Percentiles rank a stretch among this genome's conserved stretches.
These are phyloP conservation scores for Pituophis catenifer DNA, from an alignment of 2,113 vertebrate genomes.

Conservation along the genomic window DNA sequence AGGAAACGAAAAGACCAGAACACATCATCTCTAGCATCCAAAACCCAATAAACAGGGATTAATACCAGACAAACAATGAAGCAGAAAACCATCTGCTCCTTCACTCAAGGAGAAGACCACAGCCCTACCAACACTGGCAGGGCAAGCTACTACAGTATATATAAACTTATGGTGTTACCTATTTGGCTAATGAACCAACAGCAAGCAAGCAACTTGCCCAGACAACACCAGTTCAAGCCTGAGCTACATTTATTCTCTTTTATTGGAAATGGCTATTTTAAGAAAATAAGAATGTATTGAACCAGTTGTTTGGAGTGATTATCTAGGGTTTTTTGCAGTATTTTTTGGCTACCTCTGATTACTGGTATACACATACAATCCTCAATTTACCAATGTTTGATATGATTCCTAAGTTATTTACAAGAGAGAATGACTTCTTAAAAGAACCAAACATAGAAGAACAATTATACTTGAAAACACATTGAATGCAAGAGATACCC, in stretches of 20 bases:
- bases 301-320: background rate
- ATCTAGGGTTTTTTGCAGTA: background rate
- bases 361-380: background rate
- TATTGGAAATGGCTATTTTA: background rate
- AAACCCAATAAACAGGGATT: background rate
- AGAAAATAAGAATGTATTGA: background rate
- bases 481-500: background rate
- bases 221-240: background rate
- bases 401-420: background rate
- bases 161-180: background rate
- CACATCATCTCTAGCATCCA: background rate
- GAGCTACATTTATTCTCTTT: background rate
- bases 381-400: background rate
- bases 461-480: background rate
- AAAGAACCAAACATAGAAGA: background rate
- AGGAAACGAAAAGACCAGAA: background rate
- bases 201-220: background rate
- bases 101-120: background rate
- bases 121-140: background rate
- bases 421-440: background rate
- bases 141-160: background rate
- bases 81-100: background rate
- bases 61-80: background rate
- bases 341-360: background rate
- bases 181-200: background rate